Conservation (phyloP, 2,888 invertebrate species). For the Macaria notata region DNA sequence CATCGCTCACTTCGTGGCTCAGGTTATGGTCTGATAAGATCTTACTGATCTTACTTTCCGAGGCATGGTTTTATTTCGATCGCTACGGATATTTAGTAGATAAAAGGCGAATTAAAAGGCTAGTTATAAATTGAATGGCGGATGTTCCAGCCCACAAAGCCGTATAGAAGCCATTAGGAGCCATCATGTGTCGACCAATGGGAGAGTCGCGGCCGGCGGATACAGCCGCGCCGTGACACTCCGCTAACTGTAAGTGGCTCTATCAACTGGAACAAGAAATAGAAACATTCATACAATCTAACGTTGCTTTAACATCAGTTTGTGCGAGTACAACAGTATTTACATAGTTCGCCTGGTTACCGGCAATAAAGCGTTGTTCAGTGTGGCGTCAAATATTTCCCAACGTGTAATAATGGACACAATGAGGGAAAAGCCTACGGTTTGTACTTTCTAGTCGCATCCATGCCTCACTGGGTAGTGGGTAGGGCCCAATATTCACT, state of each 20-base stretch:
- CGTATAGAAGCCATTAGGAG: neutral
- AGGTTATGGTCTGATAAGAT: conserved; percentile 23
- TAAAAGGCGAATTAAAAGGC: too few relatives aligned
- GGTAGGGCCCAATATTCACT: conserved; percentile 9
- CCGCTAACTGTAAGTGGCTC: neutral
- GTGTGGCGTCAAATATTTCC: conserved; percentile 14
- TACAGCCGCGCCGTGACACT: neutral
- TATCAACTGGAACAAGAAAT: too few relatives aligned
- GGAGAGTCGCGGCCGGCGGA: too few relatives aligned
- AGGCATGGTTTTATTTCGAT: too few relatives aligned
- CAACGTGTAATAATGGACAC: conserved; percentile 17
- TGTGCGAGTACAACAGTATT: too few relatives aligned
- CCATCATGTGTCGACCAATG: neutral
- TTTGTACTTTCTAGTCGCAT: conserved; percentile 14
- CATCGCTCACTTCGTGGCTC: neutral
- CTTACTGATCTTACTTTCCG: neutral
- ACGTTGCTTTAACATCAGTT: neutral
- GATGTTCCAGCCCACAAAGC: neutral
- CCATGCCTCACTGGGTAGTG: conserved; percentile 13
- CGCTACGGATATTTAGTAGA: too few relatives aligned
- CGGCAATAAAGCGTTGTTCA: neutral
- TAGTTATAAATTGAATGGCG: neutral
- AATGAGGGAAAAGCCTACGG: conserved; percentile 14
- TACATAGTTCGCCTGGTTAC: neutral
- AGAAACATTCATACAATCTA: conserved; percentile 13